Base-by-base conservation (phyloP, 2,888 invertebrate species). In the Thyatira batis region DNA sequence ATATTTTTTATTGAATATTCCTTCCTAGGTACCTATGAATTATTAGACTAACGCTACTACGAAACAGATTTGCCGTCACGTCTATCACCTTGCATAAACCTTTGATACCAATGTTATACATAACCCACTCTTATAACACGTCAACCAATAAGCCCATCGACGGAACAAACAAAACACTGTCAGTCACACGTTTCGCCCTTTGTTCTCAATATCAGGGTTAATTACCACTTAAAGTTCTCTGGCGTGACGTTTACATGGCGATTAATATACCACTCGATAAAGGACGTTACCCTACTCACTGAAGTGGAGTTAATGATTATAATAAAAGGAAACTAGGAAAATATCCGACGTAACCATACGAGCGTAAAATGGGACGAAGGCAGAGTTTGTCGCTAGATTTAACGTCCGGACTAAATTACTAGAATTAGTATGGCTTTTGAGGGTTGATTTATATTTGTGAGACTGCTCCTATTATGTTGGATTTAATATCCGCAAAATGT, bases 161-260 rank as follows among this genome's bases (percentile, higher is more conserved):
- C 52, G 56, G 48, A 55, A 61, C 49, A 55, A 58, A 60, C 56
- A 30, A 27, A 50, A 39, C 28, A 28, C 48, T 20, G 28, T 39
- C 17, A 25, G 28, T 44, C 39, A 54, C 30, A 55, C 51, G 43
- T 28, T 54, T 27, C 58, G 39, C 39, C 39, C 39, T 39, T 39
- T 56, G 55, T 51, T 54, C 58, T 30, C 20, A n/a, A 55, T 58
- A 71, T 68, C 61, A 69, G 53, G 66, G 71, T 71, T 65, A 69
- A 71, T 69, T 62, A 64, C 57, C 71, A 56, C 61, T 69, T 50
- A 55, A 39, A 3, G 48, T 49, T 27, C 25, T 53, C 50, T 45
- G 56, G 43, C 54, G 52, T 55, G 54, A 56, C 64, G 59, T 58
- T 52, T 39, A 48, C 25, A 54, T 50, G 51, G 33, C 51, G 53